These are phyloP conservation scores for Acomys russatus DNA, from an alignment of 2,797 vertebrate species.

Conservation along the genomic window DNA sequence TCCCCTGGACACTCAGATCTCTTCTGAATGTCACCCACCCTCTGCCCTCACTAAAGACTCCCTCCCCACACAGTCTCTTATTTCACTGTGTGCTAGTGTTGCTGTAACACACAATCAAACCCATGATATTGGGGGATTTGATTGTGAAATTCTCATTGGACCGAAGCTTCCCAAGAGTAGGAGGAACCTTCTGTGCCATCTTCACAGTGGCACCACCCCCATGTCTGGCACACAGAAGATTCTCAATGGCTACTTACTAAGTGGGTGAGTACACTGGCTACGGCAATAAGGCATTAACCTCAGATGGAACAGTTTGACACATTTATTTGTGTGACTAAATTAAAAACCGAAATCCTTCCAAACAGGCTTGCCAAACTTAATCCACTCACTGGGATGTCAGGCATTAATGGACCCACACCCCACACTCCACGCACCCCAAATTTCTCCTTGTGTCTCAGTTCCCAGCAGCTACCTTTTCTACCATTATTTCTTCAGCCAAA, in stretches of 20 bases:
- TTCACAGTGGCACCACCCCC: not conserved
- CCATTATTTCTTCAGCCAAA: not conserved
- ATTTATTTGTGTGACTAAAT: constrained; percentile 22
- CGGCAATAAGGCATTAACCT: constrained; percentile 29
- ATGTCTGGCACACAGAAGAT: not conserved
- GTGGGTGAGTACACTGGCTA: not conserved
- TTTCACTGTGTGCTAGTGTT: not conserved
- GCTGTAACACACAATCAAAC: not conserved
- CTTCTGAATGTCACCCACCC: fast-evolving
- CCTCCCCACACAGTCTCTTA: no score
- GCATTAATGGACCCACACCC: not conserved
- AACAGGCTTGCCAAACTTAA: constrained; percentile 21
- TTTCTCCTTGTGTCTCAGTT: not conserved
- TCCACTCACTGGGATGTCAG: not conserved
- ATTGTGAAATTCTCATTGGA: not conserved
- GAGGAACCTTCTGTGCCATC: not conserved
- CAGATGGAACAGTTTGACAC: not conserved
- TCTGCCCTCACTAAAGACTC: not conserved
- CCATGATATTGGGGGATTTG: no score
- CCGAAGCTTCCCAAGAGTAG: not conserved
- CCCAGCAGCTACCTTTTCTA: not conserved
- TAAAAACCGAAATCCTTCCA: constrained; percentile 32
- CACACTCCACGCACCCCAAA: not conserved
- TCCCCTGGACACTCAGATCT: not conserved
- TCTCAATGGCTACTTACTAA: not conserved